phyloP scores from a whole-genome alignment of 2,888 invertebrate genomes.

The Spicauda simplicius region DNA sequence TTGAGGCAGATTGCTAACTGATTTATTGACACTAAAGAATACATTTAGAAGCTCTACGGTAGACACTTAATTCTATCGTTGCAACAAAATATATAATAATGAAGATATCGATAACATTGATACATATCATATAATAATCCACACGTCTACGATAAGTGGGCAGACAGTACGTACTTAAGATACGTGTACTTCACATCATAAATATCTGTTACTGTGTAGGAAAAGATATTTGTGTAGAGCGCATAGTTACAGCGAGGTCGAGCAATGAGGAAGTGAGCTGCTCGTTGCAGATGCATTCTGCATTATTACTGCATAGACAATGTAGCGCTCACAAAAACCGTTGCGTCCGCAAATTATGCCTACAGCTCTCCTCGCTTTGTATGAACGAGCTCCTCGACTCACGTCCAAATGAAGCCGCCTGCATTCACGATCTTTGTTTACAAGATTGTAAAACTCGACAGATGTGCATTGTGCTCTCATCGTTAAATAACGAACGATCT shows the following conservation, averaged over 20 bases:
- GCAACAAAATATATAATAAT: not conserved
- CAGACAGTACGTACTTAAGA: slow-evolving; percentile 1
- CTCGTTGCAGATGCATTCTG: slow-evolving; percentile 65
- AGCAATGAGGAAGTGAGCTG: slow-evolving; percentile 61
- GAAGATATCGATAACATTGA: not conserved
- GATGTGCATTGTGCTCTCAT: slow-evolving; percentile 40
- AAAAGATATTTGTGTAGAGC: slow-evolving; percentile 34
- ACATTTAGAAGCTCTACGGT: not conserved
- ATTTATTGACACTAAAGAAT: not conserved
- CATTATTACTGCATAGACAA: slow-evolving; percentile 57
- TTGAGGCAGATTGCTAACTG: not conserved
- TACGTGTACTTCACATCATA: not conserved
- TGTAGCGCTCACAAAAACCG: slow-evolving; percentile 54
- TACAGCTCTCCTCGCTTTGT: slow-evolving; percentile 38
- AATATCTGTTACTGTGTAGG: slow-evolving; percentile 5
- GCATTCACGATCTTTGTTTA: slow-evolving; percentile 55
- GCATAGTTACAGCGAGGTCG: slow-evolving; percentile 49
- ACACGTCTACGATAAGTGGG: not conserved
- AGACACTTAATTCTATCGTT: not conserved
- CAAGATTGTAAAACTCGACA: slow-evolving; percentile 47
- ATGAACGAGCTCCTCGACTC: slow-evolving; percentile 44
- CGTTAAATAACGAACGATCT: slow-evolving; percentile 42
- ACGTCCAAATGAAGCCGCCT: slow-evolving; percentile 23
- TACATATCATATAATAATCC: slow-evolving; percentile 18
- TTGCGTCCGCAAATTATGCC: slow-evolving; percentile 51